These are phyloP conservation scores for Syrphus vitripennis DNA, from an alignment of 2,888 invertebrate genomes.

Conservation along the genomic window DNA sequence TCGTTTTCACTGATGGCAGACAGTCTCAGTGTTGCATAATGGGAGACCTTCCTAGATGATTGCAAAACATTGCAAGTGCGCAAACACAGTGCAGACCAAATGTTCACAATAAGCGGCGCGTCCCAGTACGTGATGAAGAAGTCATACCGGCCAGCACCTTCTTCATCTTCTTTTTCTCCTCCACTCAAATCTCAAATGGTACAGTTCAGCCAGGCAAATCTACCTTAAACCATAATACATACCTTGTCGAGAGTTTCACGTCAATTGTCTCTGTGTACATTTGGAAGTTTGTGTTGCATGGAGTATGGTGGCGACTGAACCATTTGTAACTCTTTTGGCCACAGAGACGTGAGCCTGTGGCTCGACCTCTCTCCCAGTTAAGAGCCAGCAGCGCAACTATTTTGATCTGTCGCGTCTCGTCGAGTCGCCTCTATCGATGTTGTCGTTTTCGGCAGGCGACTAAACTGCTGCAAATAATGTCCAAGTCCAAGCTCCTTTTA, in stretches of 20 bases:
- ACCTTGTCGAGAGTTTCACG: constrained; percentile 38
- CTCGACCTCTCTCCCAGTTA: background rate
- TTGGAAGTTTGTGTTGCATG: constrained; percentile 23
- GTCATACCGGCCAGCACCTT: constrained; percentile 68
- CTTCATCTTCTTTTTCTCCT: constrained; percentile 10
- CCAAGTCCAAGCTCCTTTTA: background rate
- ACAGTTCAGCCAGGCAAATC: constrained; percentile 17
- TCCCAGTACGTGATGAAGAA: constrained; percentile 69
- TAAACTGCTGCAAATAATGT: constrained; percentile 16
- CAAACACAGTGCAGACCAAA: constrained; percentile 58
- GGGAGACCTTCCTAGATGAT: constrained; percentile 65
- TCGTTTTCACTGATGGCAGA: background rate
- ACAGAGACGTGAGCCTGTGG: constrained; percentile 50
- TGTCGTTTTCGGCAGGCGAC: constrained; percentile 10
- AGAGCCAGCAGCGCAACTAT: background rate
- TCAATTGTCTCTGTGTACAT: constrained; percentile 47
- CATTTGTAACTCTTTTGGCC: constrained; percentile 55
- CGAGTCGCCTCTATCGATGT: constrained; percentile 20
- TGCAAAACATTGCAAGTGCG: constrained; percentile 67
- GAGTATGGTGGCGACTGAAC: constrained; percentile 62
- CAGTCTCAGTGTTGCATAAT: constrained; percentile 65
- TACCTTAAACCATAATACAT: constrained; percentile 46
- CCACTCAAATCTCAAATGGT: background rate
- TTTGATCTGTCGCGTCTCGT: constrained; percentile 50
- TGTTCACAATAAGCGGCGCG: constrained; percentile 61